Evolutionary conservation across 2,113 vertebrate genomes (phyloP).

Genomic region (Toxostoma redivivum): DNA sequence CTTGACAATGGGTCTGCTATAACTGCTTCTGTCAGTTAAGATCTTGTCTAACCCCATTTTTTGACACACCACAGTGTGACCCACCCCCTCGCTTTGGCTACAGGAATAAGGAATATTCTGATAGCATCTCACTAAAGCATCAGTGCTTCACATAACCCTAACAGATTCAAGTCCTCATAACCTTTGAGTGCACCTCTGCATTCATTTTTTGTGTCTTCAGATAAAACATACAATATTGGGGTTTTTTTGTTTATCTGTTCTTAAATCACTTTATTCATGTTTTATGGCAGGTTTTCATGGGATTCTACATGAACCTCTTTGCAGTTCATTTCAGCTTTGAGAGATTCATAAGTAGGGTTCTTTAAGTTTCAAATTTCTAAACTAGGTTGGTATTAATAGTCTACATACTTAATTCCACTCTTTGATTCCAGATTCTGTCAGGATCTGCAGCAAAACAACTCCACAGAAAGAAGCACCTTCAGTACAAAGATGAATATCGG

Average conservation of each 20-base stretch:
- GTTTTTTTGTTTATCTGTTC: not conserved
- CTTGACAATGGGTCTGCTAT: not conserved
- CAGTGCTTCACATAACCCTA: not conserved
- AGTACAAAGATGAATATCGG: not conserved
- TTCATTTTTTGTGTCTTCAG: not conserved
- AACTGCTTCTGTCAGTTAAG: not conserved
- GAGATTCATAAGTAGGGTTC: not conserved
- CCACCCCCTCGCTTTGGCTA: not conserved
- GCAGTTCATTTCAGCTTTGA: not conserved
- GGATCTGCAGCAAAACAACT: not conserved
- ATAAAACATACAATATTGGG: not conserved
- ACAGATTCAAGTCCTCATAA: not conserved
- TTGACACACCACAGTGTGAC: not conserved
- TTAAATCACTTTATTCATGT: not conserved
- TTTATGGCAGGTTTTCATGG: not conserved
- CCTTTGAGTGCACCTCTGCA: not conserved
- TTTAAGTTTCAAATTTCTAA: not conserved
- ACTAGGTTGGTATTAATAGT: not conserved
- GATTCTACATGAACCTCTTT: not conserved
- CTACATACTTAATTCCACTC: not conserved
- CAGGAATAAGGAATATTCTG: not conserved
- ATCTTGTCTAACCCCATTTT: not conserved
- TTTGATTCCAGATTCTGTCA: constrained; percentile 32
- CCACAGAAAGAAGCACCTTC: not conserved
- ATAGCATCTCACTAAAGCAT: not conserved